Evolutionary conservation across 2,113 vertebrate species (phyloP), one percentile per base, ranked within the genome.

Genomic region (Synodontis membranacea): DNA sequence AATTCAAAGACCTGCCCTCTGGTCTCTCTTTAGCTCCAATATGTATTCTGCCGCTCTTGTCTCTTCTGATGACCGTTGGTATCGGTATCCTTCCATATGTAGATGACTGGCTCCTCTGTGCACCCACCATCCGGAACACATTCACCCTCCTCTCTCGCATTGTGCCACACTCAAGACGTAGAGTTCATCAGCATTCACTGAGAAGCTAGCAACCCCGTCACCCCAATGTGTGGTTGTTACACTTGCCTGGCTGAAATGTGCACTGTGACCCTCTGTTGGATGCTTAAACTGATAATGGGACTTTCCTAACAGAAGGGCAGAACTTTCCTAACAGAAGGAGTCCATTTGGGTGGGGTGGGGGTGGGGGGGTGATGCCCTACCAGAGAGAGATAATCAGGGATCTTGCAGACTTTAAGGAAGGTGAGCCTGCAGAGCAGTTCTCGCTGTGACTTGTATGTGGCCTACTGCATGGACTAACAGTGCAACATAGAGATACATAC

Each of bases 241-340:
- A 80, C 34, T 80, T 58, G 34, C 52, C 52, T 80, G 23, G 78
- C 34, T 58, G n/a, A 34, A 34, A 80, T 56, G 34, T 42, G 28
- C 34, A 28, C 52, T 42, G 10, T 52, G 21, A 58, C 34, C 78
- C 78, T 80, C 34, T 42, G 21, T 39, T 80, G 52, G 34, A 80
- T 58, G 52, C 34, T 80, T 42, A 58, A 80, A 80, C 31, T 1
- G 52, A 80, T 58, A 58, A 80, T 39, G 11, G 34, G 78, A 58
- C 52, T 80, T 56, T 80, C 23, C 52, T 14, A 58, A 80, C 75
- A 79, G 48, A 34, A 78, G n/a, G 46, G 46, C 46, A 52, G 15
- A 78, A 34, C 46, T 52, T 76, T 76, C 46, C 74, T 52, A 34
- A 78, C 50, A 79, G 76, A 80, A 80, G 76, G 76, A 12, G 48